phyloP scores from a whole-genome alignment of 2,888 invertebrate genomes.

The Mycalesis mineus region DNA sequence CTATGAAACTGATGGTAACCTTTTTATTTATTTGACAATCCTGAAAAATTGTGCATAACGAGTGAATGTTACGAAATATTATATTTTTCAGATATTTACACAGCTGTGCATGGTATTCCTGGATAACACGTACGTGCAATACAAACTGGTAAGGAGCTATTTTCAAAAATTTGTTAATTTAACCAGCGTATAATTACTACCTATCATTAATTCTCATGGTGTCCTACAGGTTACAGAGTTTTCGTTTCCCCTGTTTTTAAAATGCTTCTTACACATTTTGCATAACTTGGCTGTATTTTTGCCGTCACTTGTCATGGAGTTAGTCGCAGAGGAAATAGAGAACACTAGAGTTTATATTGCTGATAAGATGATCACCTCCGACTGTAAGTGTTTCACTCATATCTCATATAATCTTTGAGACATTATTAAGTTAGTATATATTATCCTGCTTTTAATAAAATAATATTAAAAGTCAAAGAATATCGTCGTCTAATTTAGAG shows the following conservation, averaged over 20 bases:
- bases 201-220: background rate
- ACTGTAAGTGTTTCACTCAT: background rate
- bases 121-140: background rate
- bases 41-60: too few relatives aligned
- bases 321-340: background rate
- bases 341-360: background rate
- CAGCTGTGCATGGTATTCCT: background rate
- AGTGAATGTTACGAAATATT: too few relatives aligned
- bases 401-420: too few relatives aligned
- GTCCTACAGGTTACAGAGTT: background rate
- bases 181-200: background rate
- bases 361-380: slow-evolving; percentile 1
- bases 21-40: too few relatives aligned
- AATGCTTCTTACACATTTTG: background rate
- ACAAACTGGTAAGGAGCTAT: background rate
- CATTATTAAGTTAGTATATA: too few relatives aligned
- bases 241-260: background rate
- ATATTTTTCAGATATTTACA: background rate
- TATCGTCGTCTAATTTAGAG: too few relatives aligned
- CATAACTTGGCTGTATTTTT: background rate
- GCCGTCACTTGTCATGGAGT: background rate
- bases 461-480: too few relatives aligned
- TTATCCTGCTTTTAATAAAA: too few relatives aligned
- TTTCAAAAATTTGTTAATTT: background rate
- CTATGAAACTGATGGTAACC: slow-evolving; percentile 3